Base-by-base conservation (phyloP, 2,888 invertebrate species). In the Chrysopilus asiliformis region DNA sequence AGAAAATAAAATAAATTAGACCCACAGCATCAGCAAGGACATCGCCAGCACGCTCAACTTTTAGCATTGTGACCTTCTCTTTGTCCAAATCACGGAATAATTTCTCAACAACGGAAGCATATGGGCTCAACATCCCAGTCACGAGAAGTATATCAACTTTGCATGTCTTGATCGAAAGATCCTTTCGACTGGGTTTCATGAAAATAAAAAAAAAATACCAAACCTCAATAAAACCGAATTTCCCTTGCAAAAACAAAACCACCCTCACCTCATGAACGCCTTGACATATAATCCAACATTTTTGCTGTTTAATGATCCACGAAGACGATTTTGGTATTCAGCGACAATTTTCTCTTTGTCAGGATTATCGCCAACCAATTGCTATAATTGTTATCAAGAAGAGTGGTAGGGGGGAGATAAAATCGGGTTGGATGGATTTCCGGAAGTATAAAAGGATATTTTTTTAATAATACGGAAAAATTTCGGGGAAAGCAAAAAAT, bases 41-140 rank as follows among this genome's bases (percentile, higher is more conserved):
- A 64, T 89, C 87, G n/a, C 86, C 86, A 32, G 79, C 83, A 42
- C 78, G 73, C 51, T 89, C 87, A 42, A 90, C 75, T 58, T 86
- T 83, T 36, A 90, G 68, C 44, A 89, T 74, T 42, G 86, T 86
- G 34, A 84, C 79, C 53, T 79, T 79, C 51, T 81, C 78, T 57
- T 83, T 84, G 56, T 84, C 82, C 56, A 83, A 68, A 49, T 78
- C 76, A 41, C 75, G 72, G 65, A 81, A 76, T 60, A 85, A 70
- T 51, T 79, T 79, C 60, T 83, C 80, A 32, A 87, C 83, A 41
- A 84, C 82, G 42, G 74, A 68, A 42, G 83, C 72, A 63, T 86
- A 86, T 1, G 83, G 79, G 38, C 81, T 79, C 42, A 75, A 70
- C 58, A 76, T 70, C 36, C 85, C 89, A 10, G 86, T 84, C 47